Conservation (phyloP, 2,888 invertebrate species). For the Idaea dimidiata region DNA sequence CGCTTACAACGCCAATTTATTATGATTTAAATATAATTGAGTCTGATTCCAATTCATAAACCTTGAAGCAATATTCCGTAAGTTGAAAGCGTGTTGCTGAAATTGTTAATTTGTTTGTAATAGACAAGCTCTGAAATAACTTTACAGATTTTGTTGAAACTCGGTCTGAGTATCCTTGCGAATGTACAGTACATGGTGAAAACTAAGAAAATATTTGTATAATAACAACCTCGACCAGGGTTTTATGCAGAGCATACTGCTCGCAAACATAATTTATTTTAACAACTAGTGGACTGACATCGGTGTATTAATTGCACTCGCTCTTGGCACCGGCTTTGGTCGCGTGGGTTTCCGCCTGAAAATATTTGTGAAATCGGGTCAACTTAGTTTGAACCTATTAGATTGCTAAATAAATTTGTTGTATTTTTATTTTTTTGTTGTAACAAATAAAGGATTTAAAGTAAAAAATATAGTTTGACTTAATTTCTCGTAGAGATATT, state of each 20-base stretch:
- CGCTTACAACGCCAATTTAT: too few species aligned
- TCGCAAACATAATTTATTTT: neutral
- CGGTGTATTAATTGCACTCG: constrained; percentile 10
- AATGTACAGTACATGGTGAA: too few species aligned
- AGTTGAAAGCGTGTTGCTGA: too few species aligned
- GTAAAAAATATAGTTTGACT: neutral
- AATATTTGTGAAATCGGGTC: neutral
- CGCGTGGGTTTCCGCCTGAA: neutral
- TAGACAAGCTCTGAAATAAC: too few species aligned
- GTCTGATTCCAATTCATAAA: too few species aligned
- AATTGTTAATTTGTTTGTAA: too few species aligned
- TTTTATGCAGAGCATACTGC: neutral
- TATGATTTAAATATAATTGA: too few species aligned
- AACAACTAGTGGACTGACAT: constrained; percentile 4
- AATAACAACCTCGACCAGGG: neutral
- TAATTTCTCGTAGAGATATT: too few species aligned
- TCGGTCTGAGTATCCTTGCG: too few species aligned
- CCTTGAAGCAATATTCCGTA: too few species aligned
- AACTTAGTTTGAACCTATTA: neutral
- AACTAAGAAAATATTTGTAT: neutral
- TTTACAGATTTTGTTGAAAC: too few species aligned
- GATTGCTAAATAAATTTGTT: neutral
- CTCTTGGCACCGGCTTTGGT: constrained; percentile 2
- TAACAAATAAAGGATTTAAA: neutral
- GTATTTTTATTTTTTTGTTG: neutral